Evolutionary conservation across 2,113 vertebrate genomes (phyloP).

Genomic region (Lepisosteus oculatus): DNA sequence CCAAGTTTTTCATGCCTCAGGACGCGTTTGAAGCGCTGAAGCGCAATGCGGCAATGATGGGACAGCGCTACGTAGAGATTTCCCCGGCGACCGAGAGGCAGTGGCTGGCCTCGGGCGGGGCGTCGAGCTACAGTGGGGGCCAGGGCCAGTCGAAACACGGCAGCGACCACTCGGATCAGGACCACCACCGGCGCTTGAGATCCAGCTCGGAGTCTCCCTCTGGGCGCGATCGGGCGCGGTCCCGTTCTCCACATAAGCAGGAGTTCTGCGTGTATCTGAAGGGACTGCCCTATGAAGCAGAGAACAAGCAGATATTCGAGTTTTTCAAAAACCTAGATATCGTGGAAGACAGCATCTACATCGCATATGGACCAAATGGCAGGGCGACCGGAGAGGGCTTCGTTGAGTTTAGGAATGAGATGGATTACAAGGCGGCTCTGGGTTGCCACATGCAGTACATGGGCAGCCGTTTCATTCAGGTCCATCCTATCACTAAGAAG

Average conservation of each 20-base stretch:
- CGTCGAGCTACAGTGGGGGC: constrained; percentile 57
- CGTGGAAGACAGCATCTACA: constrained; percentile 94
- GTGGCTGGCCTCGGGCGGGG: constrained; percentile 80
- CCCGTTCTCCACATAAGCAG: constrained; percentile 88
- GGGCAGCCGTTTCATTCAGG: constrained; percentile 95
- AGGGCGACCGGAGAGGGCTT: constrained; percentile 96
- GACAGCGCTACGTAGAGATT: constrained; percentile 92
- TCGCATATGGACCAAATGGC: constrained; percentile 92
- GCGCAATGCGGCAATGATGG: constrained; percentile 87
- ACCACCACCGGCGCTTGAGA: constrained; percentile 51
- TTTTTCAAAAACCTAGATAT: constrained; percentile 95
- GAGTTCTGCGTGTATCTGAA: constrained; percentile 95
- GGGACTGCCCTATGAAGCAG: constrained; percentile 93
- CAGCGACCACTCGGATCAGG: constrained; percentile 45
- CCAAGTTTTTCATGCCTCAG: constrained; percentile 92
- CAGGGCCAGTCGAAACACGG: constrained; percentile 60
- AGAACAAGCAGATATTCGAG: constrained; percentile 95
- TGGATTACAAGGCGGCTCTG: constrained; percentile 88
- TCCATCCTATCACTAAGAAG: constrained; percentile 92
- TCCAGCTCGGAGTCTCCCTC: constrained; percentile 70
- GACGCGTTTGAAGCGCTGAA: constrained; percentile 95
- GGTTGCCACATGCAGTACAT: constrained; percentile 97
- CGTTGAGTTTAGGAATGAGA: constrained; percentile 89
- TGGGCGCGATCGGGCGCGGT: constrained; percentile 79
- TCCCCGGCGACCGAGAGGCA: constrained; percentile 89